phyloP scores from a whole-genome alignment of 2,888 invertebrate species.

The Calameuta filiformis region DNA sequence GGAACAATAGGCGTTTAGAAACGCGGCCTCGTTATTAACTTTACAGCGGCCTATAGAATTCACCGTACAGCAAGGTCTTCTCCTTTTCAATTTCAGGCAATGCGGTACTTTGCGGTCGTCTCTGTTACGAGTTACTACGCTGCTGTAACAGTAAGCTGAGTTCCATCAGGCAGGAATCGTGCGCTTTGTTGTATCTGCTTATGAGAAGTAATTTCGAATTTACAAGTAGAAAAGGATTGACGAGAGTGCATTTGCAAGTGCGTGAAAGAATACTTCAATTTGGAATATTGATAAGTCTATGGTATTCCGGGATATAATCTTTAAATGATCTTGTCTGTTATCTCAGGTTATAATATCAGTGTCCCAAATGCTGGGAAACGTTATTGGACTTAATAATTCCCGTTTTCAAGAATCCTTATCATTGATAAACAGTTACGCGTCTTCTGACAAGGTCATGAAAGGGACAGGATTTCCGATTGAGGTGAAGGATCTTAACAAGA shows the following conservation, averaged over 20 bases:
- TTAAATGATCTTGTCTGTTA: background rate
- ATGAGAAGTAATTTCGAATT: constrained; percentile 97
- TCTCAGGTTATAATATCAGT: constrained; percentile 92
- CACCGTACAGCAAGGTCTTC: background rate
- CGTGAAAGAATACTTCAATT: constrained; percentile 6
- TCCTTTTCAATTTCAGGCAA: constrained; percentile 69
- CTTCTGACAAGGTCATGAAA: constrained; percentile 94
- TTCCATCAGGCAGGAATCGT: constrained; percentile 88
- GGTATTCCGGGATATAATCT: background rate
- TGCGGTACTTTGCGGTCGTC: constrained; percentile 81
- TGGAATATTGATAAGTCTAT: background rate
- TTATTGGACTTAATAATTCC: constrained; percentile 91
- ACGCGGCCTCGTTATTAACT: background rate
- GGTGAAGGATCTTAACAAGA: constrained; percentile 92
- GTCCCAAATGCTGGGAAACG: constrained; percentile 91
- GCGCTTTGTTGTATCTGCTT: constrained; percentile 89
- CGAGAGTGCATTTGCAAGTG: constrained; percentile 89
- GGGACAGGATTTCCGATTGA: constrained; percentile 89
- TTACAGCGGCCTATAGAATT: background rate
- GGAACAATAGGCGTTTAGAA: background rate
- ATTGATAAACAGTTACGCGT: constrained; percentile 92
- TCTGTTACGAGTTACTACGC: constrained; percentile 83
- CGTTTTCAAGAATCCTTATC: constrained; percentile 94
- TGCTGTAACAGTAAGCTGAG: constrained; percentile 89
- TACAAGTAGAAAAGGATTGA: constrained; percentile 83